Conservation (phyloP, 2,113 vertebrate species). For the Zosterops borbonicus region DNA sequence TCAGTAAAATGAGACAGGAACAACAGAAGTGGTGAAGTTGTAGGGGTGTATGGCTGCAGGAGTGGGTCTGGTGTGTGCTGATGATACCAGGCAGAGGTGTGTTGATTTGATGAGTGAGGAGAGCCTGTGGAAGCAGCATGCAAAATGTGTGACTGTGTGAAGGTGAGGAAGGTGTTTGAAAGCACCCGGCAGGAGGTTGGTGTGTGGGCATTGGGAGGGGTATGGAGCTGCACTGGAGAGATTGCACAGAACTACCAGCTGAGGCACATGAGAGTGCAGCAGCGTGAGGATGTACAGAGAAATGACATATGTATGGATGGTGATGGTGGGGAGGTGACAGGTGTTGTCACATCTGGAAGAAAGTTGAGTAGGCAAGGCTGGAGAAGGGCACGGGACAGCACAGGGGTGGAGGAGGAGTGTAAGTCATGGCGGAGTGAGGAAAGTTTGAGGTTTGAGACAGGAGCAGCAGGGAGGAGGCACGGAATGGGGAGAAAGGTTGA, state of each 20-base stretch:
- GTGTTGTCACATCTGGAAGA: neutral
- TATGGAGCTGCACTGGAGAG: neutral
- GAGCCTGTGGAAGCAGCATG: rapidly evolving
- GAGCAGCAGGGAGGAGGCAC: neutral
- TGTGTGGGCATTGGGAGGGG: neutral
- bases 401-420: neutral
- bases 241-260: neutral
- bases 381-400: neutral
- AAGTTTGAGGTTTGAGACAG: neutral
- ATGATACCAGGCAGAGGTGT: neutral
- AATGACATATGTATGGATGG: rapidly evolving
- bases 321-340: neutral
- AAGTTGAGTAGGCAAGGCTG: neutral
- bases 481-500: neutral
- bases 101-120: neutral
- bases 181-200: neutral
- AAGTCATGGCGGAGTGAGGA: neutral
- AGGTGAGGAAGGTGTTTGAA: neutral
- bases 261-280: neutral
- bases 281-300: neutral
- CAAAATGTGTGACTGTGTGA: neutral
- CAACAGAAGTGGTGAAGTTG: neutral
- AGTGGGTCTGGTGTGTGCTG: neutral
- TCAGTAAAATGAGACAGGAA: neutral
- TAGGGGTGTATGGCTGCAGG: neutral